These are phyloP conservation scores for Eilema sororculum DNA, from an alignment of 2,888 invertebrate genomes.

Conservation along the genomic window DNA sequence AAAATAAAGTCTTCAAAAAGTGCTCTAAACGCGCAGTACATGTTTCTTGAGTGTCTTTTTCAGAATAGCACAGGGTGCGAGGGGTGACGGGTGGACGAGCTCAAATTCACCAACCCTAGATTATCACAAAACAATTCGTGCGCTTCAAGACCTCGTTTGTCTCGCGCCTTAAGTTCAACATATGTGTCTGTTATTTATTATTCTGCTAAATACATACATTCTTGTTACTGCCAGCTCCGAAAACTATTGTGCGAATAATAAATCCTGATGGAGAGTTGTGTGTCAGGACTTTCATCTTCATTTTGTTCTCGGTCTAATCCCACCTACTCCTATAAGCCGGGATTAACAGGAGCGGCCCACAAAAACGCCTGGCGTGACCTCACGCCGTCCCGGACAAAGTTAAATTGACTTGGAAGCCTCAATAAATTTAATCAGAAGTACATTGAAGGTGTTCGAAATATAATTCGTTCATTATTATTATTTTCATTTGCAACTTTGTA, in stretches of 20 bases:
- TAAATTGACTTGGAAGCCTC: constrained; percentile 5
- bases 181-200: background rate
- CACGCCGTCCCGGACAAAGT: background rate
- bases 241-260: background rate
- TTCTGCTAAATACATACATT: background rate
- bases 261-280: background rate
- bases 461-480: background rate
- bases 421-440: constrained; percentile 7
- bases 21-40: too few relatives aligned
- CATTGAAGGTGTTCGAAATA: background rate
- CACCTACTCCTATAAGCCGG: background rate
- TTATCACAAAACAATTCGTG: too few relatives aligned
- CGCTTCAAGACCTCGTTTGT: too few relatives aligned
- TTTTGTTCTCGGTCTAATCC: background rate
- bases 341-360: background rate
- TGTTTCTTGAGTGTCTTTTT: too few relatives aligned
- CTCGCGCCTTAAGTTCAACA: too few relatives aligned
- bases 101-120: too few relatives aligned
- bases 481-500: background rate
- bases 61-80: too few relatives aligned
- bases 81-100: too few relatives aligned
- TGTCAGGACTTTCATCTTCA: background rate
- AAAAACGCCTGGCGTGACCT: background rate
- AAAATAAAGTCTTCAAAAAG: too few relatives aligned
- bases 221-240: background rate